A percentile compares a stretch with the other conserved stretches of the same genome.
These are phyloP conservation scores for Melanchra persicariae DNA, from an alignment of 2,888 invertebrate species.

Conservation along the genomic window DNA sequence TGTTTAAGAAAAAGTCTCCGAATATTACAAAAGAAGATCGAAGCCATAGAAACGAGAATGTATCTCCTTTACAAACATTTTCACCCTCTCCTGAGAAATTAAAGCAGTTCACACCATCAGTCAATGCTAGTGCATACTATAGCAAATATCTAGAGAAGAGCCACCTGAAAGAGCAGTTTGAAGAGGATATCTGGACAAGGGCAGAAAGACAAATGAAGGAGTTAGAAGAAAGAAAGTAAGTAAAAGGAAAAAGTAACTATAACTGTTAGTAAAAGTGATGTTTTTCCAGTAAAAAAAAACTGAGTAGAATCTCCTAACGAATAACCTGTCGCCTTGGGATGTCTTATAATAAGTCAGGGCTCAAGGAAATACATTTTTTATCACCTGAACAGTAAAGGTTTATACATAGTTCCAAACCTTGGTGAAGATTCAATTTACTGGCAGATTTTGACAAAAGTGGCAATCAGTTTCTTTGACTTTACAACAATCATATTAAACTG, in stretches of 20 bases:
- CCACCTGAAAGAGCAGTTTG: constrained; percentile 62
- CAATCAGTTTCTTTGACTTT: too few relatives aligned
- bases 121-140: constrained; percentile 74
- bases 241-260: neutral
- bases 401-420: too few relatives aligned
- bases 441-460: too few relatives aligned
- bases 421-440: too few relatives aligned
- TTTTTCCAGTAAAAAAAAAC: too few relatives aligned
- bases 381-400: too few relatives aligned
- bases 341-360: too few relatives aligned
- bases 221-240: constrained; percentile 73
- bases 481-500: too few relatives aligned
- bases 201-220: constrained; percentile 75
- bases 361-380: too few relatives aligned
- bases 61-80: neutral
- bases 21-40: neutral
- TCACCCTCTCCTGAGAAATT: constrained; percentile 19
- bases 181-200: constrained; percentile 75
- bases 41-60: neutral
- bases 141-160: constrained; percentile 71
- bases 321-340: too few relatives aligned
- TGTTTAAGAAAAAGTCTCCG: constrained; percentile 50
- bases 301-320: too few relatives aligned
- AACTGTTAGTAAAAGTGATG: too few relatives aligned
- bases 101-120: constrained; percentile 70